phyloP scores from a whole-genome alignment of 2,888 invertebrate species.

The Agrochola circellaris region DNA sequence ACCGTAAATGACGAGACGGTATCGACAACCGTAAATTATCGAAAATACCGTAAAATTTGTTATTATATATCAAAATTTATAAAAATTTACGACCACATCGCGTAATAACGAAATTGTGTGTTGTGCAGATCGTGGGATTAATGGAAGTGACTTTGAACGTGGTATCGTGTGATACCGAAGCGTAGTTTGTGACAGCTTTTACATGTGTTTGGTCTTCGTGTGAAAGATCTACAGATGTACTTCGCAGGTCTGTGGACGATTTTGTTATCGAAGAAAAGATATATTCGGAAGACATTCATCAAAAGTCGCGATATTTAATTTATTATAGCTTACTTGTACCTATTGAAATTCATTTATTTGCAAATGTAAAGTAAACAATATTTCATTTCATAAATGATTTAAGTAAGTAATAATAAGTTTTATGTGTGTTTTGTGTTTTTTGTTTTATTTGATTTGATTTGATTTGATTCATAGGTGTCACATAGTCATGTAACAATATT shows the following conservation, averaged over 20 bases:
- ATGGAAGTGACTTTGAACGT: constrained; percentile 29
- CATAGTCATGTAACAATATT: neutral
- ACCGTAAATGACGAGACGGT: constrained; percentile 56
- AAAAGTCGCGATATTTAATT: too few species aligned
- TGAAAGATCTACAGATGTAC: neutral
- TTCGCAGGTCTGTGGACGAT: neutral
- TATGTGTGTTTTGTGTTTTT: too few species aligned
- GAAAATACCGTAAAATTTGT: constrained; percentile 58
- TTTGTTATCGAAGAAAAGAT: neutral
- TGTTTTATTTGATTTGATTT: too few species aligned
- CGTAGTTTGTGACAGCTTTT: neutral
- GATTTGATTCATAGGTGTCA: too few species aligned
- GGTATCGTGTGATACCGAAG: neutral
- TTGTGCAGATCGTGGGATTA: constrained; percentile 3
- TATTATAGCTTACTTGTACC: too few species aligned
- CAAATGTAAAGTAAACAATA: neutral
- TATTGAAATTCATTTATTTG: neutral
- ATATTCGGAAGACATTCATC: too few species aligned
- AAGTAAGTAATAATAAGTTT: too few species aligned
- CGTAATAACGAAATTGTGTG: constrained; percentile 39
- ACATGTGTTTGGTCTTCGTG: too few species aligned
- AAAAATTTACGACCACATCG: constrained; percentile 56
- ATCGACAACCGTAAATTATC: constrained; percentile 59
- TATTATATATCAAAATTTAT: constrained; percentile 64
- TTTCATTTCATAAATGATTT: too few species aligned